Percentiles rank a stretch among this genome's conserved stretches.
phyloP scores from a whole-genome alignment of 1,140 invertebrate genomes.

The Drosophila murphyi region DNA sequence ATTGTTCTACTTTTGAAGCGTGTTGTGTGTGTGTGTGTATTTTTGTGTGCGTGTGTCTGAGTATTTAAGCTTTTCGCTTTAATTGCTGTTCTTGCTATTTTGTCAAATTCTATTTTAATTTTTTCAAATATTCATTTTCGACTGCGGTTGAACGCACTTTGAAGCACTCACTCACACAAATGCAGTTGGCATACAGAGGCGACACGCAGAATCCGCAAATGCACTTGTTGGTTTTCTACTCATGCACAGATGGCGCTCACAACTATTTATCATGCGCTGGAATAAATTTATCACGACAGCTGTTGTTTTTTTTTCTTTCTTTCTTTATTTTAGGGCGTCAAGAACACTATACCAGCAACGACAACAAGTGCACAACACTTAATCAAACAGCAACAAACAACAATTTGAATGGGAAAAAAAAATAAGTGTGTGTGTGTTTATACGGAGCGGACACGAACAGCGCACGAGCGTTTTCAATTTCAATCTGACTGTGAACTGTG shows the following conservation, averaged over 20 bases:
- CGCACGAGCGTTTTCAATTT: slow-evolving; percentile 54
- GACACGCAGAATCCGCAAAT: slow-evolving; percentile 11
- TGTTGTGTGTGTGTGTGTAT: not conserved
- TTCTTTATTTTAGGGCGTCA: slow-evolving; percentile 21
- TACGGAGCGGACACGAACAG: slow-evolving; percentile 38
- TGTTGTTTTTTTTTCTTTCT: slow-evolving; percentile 2
- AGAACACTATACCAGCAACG: slow-evolving; percentile 15
- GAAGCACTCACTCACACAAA: slow-evolving; percentile 18
- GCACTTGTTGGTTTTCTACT: slow-evolving; percentile 68
- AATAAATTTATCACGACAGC: slow-evolving; percentile 6
- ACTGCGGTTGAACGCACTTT: slow-evolving; percentile 56
- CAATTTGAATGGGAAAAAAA: slow-evolving; percentile 25
- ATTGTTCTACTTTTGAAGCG: slow-evolving; percentile 62
- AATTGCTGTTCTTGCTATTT: slow-evolving; percentile 22
- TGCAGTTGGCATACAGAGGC: not conserved
- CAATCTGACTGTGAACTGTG: slow-evolving; percentile 56
- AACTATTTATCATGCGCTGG: slow-evolving; percentile 14
- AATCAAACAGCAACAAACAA: slow-evolving; percentile 33
- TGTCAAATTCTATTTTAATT: slow-evolving; percentile 69
- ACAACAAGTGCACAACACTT: slow-evolving; percentile 17
- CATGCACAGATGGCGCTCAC: slow-evolving; percentile 12
- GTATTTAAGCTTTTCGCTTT: slow-evolving; percentile 12
- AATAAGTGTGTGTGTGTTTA: slow-evolving; percentile 5
- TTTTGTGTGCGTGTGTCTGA: not conserved
- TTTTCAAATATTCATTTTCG: slow-evolving; percentile 68